phyloP scores from a whole-genome alignment of 2,113 vertebrate species.

The Petrocephalus zakoni region DNA sequence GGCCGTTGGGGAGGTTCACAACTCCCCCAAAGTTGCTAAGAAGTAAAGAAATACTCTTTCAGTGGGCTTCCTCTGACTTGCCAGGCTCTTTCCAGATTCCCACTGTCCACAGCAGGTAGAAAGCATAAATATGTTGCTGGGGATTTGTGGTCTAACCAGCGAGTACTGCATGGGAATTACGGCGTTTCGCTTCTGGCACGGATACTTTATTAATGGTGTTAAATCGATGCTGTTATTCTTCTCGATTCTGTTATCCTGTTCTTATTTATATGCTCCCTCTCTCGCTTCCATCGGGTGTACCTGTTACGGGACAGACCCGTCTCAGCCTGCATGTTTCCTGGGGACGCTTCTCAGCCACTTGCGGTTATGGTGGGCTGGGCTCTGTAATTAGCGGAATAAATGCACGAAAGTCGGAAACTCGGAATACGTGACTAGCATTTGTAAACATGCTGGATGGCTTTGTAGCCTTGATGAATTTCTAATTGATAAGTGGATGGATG shows the following conservation, averaged over 20 bases:
- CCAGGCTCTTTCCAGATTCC: not conserved
- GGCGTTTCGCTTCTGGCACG: not conserved
- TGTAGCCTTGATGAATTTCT: not conserved
- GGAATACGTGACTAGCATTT: not conserved
- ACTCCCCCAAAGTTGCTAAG: not conserved
- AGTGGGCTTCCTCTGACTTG: not conserved
- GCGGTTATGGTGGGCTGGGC: not conserved
- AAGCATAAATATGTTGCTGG: not conserved
- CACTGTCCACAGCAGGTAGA: not conserved
- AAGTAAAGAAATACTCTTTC: not conserved
- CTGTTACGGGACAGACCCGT: not conserved
- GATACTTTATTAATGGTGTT: not conserved
- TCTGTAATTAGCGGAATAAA: not conserved
- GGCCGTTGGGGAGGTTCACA: not conserved
- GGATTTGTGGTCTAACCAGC: not conserved
- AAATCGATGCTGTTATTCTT: not conserved
- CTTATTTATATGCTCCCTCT: not conserved
- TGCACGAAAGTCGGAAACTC: not conserved
- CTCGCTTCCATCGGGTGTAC: not conserved
- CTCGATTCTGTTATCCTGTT: not conserved
- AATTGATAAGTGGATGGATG: not conserved
- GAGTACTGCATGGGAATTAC: not conserved
- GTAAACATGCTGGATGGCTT: not conserved
- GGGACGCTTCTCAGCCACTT: not conserved
- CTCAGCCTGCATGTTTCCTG: not conserved